Percentiles rank a stretch among this genome's conserved stretches.
Evolutionary conservation across 2,113 vertebrate genomes (phyloP).

Genomic region (Hymenochirus boettgeri): DNA sequence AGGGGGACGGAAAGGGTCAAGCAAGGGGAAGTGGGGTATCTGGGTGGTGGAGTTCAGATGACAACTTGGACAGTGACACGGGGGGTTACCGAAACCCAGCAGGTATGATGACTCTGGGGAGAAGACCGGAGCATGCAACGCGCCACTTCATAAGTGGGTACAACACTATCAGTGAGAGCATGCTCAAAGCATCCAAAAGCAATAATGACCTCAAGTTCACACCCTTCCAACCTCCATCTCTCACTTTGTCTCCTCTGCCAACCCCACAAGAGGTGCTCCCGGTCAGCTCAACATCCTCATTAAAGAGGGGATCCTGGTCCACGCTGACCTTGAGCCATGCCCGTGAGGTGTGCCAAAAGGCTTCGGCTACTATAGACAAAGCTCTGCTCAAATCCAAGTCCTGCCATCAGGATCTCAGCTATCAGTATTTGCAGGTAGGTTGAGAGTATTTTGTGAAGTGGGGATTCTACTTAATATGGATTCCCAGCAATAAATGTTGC

Average conservation of each 20-base stretch:
- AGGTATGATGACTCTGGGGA: constrained; percentile 88
- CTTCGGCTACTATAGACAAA: constrained; percentile 90
- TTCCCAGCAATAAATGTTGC: too few relatives aligned
- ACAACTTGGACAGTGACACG: constrained; percentile 80
- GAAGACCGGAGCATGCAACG: constrained; percentile 69
- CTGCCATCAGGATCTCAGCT: constrained; percentile 90
- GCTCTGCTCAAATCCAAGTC: constrained; percentile 95
- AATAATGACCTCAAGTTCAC: constrained; percentile 74
- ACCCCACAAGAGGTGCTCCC: constrained; percentile 65
- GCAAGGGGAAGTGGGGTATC: constrained; percentile 90
- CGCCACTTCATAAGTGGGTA: constrained; percentile 92
- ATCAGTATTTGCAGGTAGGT: constrained; percentile 91
- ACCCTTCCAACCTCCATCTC: constrained; percentile 57
- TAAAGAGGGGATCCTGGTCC: constrained; percentile 94
- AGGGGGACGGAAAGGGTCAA: constrained; percentile 85
- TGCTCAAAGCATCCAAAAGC: constrained; percentile 91
- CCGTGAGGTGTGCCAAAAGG: constrained; percentile 87
- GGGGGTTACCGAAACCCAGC: constrained; percentile 85
- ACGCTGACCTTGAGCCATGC: constrained; percentile 89
- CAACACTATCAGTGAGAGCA: constrained; percentile 91
- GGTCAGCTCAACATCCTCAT: constrained; percentile 65
- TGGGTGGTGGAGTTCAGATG: constrained; percentile 96
- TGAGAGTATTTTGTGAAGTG: too few relatives aligned
- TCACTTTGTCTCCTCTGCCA: constrained; percentile 49
- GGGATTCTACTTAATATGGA: too few relatives aligned